Evolutionary conservation across 2,797 vertebrate species (phyloP), one percentile per base, ranked within the genome.

Genomic region (Alfaro cultratus): DNA sequence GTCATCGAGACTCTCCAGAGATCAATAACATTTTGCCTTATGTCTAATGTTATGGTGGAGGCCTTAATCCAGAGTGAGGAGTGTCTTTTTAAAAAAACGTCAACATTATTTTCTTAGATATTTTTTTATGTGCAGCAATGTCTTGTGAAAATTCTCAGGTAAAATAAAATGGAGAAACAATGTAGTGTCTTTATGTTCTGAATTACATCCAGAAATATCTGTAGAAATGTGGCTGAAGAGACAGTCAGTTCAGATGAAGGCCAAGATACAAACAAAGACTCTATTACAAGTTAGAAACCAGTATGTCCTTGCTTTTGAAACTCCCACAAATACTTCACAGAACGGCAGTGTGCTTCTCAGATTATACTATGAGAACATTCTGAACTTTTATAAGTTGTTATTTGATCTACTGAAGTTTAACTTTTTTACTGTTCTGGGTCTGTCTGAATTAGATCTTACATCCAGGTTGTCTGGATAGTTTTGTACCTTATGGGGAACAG

Each of bases 321-420:
- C 15, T 36, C 29, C 39, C 39, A 41, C 39, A 5, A 12, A 70
- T 41, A 70, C 36, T 70, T 70, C 23, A 70, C 39, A 68, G 21
- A 68, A 26, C 36, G 18, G 23, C 64, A 26, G 39, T 70, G 67
- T 70, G 67, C 39, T 70, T 43, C 39, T 70, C 67, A 70, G 67
- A 43, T 70, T 70, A 26, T 26, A 13, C 39, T n/a, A 70, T 70
- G 39, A n/a, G 39, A 70, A n/a, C 39, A 15, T 70, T 70, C 67
- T 43, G 21, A 70, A 70, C 21, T 43, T 26, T 43, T n/a, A n/a
- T 13, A 23, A 26, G 4, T 6, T 68, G 36, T 6, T 70, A 41
- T 36, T 43, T 43, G 11, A 41, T 68, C 39, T 15, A 5, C 36
- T n/a, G 43, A 6, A 26, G 21, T 2, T 12, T 0, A 26, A 26